Conservation (phyloP, 2,888 invertebrate species). For the Chrysolina haemoptera region DNA sequence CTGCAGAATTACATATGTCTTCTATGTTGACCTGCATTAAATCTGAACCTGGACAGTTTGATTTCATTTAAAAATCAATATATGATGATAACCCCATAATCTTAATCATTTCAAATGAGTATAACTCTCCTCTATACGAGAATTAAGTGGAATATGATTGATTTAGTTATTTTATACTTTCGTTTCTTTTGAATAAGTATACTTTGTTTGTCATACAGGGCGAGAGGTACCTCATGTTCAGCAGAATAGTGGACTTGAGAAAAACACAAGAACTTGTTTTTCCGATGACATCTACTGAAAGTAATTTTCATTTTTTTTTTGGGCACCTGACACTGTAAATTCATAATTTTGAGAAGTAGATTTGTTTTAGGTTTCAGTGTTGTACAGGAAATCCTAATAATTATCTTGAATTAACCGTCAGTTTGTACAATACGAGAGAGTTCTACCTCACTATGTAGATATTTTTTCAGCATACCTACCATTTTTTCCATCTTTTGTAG, state of each 20-base stretch:
- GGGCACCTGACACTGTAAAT: constrained; percentile 17
- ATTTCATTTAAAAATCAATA: too few relatives aligned
- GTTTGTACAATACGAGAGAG: constrained; percentile 25
- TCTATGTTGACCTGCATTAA: too few relatives aligned
- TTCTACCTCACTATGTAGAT: constrained; percentile 11
- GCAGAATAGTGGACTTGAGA: constrained; percentile 34
- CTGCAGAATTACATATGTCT: too few relatives aligned
- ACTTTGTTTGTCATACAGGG: constrained; percentile 36
- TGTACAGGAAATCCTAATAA: constrained; percentile 24
- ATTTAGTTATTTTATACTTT: not conserved
- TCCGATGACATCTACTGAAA: constrained; percentile 32
- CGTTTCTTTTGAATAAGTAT: not conserved
- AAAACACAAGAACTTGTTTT: constrained; percentile 32
- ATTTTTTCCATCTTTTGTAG: not conserved
- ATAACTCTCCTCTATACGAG: too few relatives aligned
- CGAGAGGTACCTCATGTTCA: constrained; percentile 18
- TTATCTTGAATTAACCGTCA: constrained; percentile 12
- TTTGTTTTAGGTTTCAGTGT: constrained; percentile 19
- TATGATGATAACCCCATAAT: too few relatives aligned
- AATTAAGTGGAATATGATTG: not conserved
- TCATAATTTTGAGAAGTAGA: constrained; percentile 12
- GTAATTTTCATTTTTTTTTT: constrained; percentile 32
- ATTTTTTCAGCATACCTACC: constrained; percentile 1
- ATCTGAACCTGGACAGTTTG: too few relatives aligned
- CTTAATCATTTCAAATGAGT: too few relatives aligned